Evolutionary conservation across 2,797 vertebrate species (phyloP).

Genomic region (Xiphophorus birchmanni): DNA sequence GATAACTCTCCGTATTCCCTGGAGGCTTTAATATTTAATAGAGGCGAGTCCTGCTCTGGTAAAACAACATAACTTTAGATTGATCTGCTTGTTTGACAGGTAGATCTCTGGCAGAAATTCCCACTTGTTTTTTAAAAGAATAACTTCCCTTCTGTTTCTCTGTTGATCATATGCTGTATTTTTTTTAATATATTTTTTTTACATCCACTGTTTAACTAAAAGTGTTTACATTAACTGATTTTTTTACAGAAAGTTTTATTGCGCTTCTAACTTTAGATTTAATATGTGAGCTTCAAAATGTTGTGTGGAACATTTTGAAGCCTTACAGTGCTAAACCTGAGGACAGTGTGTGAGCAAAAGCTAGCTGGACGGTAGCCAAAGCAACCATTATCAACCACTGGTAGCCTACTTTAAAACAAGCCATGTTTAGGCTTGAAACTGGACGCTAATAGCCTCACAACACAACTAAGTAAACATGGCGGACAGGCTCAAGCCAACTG

Average conservation of each 20-base stretch:
- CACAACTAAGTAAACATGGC: constrained; percentile 30
- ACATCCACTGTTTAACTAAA: not conserved
- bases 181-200: not conserved
- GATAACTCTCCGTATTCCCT: not conserved
- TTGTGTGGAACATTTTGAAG: constrained; percentile 18
- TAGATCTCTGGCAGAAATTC: not conserved
- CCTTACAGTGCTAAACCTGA: constrained; percentile 8
- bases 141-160: not conserved
- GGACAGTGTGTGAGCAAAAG: constrained; percentile 22
- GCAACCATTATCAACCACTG: constrained; percentile 26
- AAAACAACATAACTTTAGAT: constrained; percentile 11
- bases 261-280: constrained; percentile 9
- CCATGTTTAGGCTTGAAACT: constrained; percentile 13
- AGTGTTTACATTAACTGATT: not conserved
- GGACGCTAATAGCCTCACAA: constrained; percentile 24
- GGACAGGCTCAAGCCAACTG: constrained; percentile 13
- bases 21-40: constrained; percentile 2
- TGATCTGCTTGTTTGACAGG: constrained; percentile 19
- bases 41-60: not conserved
- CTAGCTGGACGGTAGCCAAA: constrained; percentile 36
- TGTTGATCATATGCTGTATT: not conserved
- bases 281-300: constrained; percentile 1
- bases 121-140: not conserved
- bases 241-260: not conserved
- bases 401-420: constrained; percentile 32